phyloP scores from a whole-genome alignment of 2,113 vertebrate genomes.

The Eonycteris spelaea region DNA sequence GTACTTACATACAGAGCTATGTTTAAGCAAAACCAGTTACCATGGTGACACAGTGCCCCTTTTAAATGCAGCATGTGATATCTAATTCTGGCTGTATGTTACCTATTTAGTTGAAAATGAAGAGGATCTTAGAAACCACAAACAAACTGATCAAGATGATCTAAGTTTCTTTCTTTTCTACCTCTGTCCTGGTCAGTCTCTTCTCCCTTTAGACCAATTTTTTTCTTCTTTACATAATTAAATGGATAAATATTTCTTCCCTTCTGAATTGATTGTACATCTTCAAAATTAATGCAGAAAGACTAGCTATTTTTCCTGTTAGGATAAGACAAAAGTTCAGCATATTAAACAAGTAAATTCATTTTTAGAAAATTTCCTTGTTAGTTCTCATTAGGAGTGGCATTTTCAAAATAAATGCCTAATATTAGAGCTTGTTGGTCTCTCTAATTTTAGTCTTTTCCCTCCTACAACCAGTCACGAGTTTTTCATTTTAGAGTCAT shows the following conservation, averaged over 20 bases:
- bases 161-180: background rate
- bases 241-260: background rate
- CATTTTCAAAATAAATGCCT: constrained; percentile 68
- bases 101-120: background rate
- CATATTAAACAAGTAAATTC: background rate
- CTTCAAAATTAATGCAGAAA: constrained; percentile 34
- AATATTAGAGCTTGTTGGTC: constrained; percentile 66
- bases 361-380: constrained; percentile 47
- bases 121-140: background rate
- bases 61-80: constrained; percentile 62
- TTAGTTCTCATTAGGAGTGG: constrained; percentile 52
- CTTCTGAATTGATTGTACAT: background rate
- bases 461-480: constrained; percentile 67
- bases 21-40: constrained; percentile 76
- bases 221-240: background rate
- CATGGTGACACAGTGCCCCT: constrained; percentile 67
- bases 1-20: background rate
- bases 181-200: background rate
- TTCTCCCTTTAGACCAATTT: background rate
- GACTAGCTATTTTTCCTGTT: background rate
- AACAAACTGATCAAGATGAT: background rate
- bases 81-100: constrained; percentile 44
- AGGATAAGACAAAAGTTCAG: background rate
- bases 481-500: constrained; percentile 58
- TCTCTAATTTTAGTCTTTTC: constrained; percentile 69